phyloP scores from a whole-genome alignment of 2,797 vertebrate genomes.

The Darevskia mixta region DNA sequence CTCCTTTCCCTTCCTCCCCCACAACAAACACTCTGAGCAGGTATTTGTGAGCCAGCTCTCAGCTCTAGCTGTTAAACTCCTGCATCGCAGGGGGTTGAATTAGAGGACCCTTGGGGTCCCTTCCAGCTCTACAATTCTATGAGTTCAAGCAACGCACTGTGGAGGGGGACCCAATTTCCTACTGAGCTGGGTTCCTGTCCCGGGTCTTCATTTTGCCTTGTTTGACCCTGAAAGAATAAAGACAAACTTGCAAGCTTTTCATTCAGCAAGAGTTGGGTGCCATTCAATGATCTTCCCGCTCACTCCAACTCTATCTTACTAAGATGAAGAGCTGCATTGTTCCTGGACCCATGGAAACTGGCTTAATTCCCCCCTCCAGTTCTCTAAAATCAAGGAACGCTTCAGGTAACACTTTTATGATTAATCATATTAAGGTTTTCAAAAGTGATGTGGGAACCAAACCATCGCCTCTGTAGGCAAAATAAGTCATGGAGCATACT shows the following conservation, averaged over 20 bases:
- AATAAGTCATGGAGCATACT: not conserved
- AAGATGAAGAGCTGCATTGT: not conserved
- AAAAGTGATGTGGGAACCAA: not conserved
- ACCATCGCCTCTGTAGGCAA: not conserved
- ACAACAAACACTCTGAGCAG: no score
- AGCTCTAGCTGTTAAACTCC: not conserved
- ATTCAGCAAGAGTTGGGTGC: not conserved
- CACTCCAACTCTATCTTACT: not conserved
- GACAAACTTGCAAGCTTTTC: not conserved
- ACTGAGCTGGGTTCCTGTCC: not conserved
- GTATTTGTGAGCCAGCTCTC: not conserved
- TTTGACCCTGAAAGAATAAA: not conserved
- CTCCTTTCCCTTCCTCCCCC: no score
- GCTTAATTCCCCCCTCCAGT: not conserved
- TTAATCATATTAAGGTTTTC: not conserved
- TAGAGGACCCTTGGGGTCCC: no score
- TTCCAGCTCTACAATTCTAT: no score
- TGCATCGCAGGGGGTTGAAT: no score
- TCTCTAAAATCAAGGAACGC: not conserved
- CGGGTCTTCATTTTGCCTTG: not conserved
- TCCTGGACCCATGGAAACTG: not conserved
- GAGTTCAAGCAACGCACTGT: not conserved
- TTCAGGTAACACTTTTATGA: not conserved
- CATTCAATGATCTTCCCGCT: not conserved
- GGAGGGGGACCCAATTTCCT: not conserved